These are phyloP conservation scores for Stegostoma tigrinum DNA, from an alignment of 2,113 vertebrate species.

Conservation along the genomic window DNA sequence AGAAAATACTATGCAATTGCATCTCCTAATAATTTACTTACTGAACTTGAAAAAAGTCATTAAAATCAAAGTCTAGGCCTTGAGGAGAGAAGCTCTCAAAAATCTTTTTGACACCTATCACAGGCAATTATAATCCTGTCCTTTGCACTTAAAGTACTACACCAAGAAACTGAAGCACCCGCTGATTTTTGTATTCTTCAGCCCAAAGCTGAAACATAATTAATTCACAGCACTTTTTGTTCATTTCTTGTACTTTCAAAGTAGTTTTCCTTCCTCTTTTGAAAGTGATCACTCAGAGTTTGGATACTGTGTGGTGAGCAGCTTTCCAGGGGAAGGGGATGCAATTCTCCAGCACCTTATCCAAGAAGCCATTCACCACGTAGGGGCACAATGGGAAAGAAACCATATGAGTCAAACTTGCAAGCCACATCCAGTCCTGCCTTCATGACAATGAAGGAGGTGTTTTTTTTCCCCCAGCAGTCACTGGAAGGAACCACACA, in stretches of 20 bases:
- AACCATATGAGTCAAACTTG: background rate
- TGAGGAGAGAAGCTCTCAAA: too few species aligned
- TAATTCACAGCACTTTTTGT: background rate
- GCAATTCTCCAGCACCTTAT: background rate
- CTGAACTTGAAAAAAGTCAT: too few species aligned
- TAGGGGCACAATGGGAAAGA: background rate
- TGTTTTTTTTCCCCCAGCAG: background rate
- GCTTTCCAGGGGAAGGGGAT: too few species aligned
- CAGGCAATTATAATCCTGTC: background rate
- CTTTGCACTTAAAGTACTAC: background rate
- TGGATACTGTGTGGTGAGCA: background rate
- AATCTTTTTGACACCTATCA: too few species aligned
- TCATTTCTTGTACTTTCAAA: background rate
- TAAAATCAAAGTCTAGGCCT: too few species aligned
- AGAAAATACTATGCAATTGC: too few species aligned
- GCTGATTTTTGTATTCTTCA: background rate
- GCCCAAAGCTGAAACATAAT: background rate
- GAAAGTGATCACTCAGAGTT: background rate
- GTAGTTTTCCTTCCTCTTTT: background rate
- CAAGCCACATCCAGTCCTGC: background rate
- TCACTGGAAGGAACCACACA: background rate
- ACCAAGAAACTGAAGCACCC: background rate
- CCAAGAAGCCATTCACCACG: background rate
- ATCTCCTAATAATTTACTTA: too few species aligned
- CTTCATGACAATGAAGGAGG: background rate